Percentiles rank a stretch among this genome's conserved stretches.
Evolutionary conservation across 2,888 invertebrate genomes (phyloP).

Genomic region (Melanargia galathea): DNA sequence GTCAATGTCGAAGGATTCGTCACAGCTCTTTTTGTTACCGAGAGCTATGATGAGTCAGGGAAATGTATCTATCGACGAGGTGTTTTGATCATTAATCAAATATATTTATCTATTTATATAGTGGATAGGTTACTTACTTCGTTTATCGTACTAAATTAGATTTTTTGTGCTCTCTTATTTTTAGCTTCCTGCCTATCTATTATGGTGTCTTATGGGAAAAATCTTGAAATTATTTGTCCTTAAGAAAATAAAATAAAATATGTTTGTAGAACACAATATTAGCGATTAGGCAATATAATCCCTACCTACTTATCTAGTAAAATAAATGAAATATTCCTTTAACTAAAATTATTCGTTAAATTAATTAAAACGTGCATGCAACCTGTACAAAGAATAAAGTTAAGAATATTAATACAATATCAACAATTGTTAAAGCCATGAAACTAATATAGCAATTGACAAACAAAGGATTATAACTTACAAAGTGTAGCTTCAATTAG

Average conservation of each 20-base stretch:
- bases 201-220: neutral
- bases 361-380: neutral
- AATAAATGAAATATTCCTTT: too few species aligned
- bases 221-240: constrained; percentile 12
- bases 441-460: constrained; percentile 49
- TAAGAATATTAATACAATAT: neutral
- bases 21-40: constrained; percentile 42
- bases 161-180: constrained; percentile 18
- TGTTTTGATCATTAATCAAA: constrained; percentile 31
- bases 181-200: neutral
- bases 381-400: neutral
- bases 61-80: constrained; percentile 23
- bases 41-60: constrained; percentile 33
- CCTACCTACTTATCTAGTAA: too few species aligned
- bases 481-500: constrained; percentile 72
- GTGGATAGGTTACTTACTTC: too few species aligned
- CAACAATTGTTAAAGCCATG: constrained; percentile 1
- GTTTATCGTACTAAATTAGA: constrained; percentile 29
- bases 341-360: neutral
- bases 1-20: constrained; percentile 54
- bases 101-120: constrained; percentile 9
- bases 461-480: constrained; percentile 74
- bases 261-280: neutral
- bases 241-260: neutral
- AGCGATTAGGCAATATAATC: too few species aligned